Evolutionary conservation across 2,113 vertebrate species (phyloP).

Genomic region (Dicerorhinus sumatrensis): DNA sequence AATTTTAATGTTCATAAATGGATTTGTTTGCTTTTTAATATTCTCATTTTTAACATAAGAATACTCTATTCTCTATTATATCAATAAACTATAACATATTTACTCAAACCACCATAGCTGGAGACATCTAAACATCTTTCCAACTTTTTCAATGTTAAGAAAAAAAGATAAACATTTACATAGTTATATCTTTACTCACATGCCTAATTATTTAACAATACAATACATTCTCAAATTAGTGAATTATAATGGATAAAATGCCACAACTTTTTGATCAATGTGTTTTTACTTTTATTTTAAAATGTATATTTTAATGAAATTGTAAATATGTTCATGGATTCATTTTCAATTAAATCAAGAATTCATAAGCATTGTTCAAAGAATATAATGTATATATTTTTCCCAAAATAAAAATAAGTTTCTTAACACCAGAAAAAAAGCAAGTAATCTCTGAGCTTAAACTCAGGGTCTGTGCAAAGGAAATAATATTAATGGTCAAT

Average conservation of each 20-base stretch:
- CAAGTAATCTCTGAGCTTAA: background rate
- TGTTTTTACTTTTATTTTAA: background rate
- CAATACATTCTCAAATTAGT: background rate
- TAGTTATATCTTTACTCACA: background rate
- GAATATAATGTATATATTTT: background rate
- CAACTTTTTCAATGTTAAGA: background rate
- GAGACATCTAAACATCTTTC: background rate
- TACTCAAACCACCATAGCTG: background rate
- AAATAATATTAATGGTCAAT: background rate
- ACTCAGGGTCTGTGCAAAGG: background rate
- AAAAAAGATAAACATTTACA: background rate
- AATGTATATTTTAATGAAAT: background rate
- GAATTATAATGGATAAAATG: background rate
- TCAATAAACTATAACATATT: background rate
- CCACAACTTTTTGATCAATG: background rate
- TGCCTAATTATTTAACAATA: background rate
- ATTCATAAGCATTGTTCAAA: background rate
- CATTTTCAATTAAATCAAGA: slow-evolving; percentile 8
- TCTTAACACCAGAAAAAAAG: background rate
- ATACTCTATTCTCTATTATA: background rate
- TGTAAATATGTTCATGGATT: background rate
- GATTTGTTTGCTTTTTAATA: background rate
- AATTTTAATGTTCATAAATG: background rate
- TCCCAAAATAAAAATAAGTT: background rate
- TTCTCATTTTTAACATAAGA: background rate